Percentiles rank a stretch among this genome's conserved stretches.
Evolutionary conservation across 2,113 vertebrate genomes (phyloP).

Genomic region (Eulacestoma nigropectus): DNA sequence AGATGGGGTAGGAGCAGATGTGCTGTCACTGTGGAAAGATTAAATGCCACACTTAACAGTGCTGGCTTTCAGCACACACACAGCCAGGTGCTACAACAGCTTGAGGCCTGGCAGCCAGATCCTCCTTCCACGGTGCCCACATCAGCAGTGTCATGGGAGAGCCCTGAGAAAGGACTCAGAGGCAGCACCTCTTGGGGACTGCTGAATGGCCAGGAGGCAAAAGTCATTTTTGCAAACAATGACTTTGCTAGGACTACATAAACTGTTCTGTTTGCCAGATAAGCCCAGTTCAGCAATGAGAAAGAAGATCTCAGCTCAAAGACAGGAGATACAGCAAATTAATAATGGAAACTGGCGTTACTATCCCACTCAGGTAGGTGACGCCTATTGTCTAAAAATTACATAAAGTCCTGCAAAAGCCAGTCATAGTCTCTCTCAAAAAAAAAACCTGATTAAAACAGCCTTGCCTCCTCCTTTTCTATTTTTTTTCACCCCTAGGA

Average conservation of each 20-base stretch:
- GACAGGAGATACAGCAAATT: background rate
- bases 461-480: background rate
- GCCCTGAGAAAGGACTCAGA: background rate
- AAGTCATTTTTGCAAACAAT: background rate
- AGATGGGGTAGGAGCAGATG: background rate
- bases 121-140: background rate
- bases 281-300: background rate
- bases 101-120: background rate
- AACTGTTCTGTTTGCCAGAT: background rate
- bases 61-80: background rate
- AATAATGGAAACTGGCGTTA: background rate
- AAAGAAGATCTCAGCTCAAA: background rate
- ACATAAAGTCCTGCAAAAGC: background rate
- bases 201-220: background rate
- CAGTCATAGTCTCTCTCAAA: background rate
- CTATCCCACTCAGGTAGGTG: background rate
- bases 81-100: background rate
- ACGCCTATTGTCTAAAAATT: background rate
- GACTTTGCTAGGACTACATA: background rate
- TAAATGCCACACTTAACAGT: background rate
- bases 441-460: background rate
- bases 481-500: rapidly evolving
- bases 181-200: background rate
- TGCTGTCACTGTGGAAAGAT: background rate
- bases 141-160: background rate